Evolutionary conservation across 2,797 vertebrate genomes (phyloP).

Genomic region (Fringilla coelebs): DNA sequence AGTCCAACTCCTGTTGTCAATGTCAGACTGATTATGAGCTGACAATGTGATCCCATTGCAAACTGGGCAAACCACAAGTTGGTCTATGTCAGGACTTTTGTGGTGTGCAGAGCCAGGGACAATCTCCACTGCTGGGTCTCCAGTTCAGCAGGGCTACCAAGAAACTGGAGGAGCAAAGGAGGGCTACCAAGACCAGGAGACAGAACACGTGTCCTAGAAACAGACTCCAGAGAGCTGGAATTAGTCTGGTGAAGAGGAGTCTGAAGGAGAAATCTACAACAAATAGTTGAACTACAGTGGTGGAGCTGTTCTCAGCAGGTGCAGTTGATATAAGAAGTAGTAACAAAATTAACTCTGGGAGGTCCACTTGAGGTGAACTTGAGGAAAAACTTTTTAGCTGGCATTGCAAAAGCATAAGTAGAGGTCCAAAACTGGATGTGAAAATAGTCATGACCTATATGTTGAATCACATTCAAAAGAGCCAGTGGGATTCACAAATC

Average conservation of each 20-base stretch:
- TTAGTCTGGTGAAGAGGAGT: not conserved
- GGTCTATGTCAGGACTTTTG: not conserved
- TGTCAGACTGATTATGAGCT: not conserved
- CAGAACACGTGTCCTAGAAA: fast-evolving
- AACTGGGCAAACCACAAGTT: not conserved
- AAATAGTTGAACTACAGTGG: not conserved
- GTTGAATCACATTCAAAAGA: not conserved
- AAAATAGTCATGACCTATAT: not conserved
- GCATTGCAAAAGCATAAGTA: not conserved
- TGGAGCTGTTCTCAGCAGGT: not conserved
- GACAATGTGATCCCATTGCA: fast-evolving
- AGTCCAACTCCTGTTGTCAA: not conserved
- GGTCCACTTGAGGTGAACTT: not conserved
- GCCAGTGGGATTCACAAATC: not conserved
- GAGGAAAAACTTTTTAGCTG: not conserved
- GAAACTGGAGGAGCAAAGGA: not conserved
- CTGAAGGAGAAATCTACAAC: not conserved
- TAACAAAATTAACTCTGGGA: not conserved
- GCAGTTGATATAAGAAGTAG: not conserved
- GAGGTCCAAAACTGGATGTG: not conserved
- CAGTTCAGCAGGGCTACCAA: not conserved
- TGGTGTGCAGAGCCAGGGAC: not conserved
- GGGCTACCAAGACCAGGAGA: not conserved
- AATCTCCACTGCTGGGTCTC: not conserved
- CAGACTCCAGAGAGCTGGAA: not conserved